Evolutionary conservation across 53 echinoderm and acorn worm genomes (phyloP), one percentile per base, ranked within the genome.

Genomic region (Echinometra lucunter): DNA sequence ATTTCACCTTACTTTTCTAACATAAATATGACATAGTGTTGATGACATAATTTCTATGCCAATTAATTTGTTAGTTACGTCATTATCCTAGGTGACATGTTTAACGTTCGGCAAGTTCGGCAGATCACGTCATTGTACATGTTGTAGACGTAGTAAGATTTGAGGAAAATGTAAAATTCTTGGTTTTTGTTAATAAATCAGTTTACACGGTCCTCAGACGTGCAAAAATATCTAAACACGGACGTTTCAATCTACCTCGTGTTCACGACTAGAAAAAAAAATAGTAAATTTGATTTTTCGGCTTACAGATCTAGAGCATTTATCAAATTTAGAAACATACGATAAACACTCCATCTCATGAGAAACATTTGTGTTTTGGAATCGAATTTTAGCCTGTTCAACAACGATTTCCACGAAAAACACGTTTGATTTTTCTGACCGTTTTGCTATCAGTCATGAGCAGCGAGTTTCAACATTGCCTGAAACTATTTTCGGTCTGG

Each of bases 401-500:
- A 67, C 7, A 30, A 30, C 69, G 69, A 67, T 21, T 78, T 78
- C 21, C 40, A 6, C 23, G 42, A 78, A 16, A 38, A 35, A 78
- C 32, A 72, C 38, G 42, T 12, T 21, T 21, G 23, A 21, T 0
- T 2, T 38, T 78, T 78, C 78, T 38, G 11, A 78, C 21, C 38
- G 78, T 6, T 38, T 78, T 12, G 40, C 3, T 75, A 4, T 40
- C 17, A 78, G 18, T 78, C 78, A 78, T 17, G 21, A 18, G 11
- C 78, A 19, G 42, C 21, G 78, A 78, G 17, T 78, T 38, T 78
- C 78, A 19, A 21, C 42, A 78, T 42, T 21, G 8, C 28, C 78
- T 78, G 35, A 40, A 78, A 40, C 78, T 78, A 78, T 85, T 85
- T 49, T 49, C 85, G 18, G 49, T 47, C 85, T 45, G 49, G 15